Evolutionary conservation across 2,888 invertebrate species (phyloP), one percentile per base, ranked within the genome.

Genomic region (Calephelis perditalis): DNA sequence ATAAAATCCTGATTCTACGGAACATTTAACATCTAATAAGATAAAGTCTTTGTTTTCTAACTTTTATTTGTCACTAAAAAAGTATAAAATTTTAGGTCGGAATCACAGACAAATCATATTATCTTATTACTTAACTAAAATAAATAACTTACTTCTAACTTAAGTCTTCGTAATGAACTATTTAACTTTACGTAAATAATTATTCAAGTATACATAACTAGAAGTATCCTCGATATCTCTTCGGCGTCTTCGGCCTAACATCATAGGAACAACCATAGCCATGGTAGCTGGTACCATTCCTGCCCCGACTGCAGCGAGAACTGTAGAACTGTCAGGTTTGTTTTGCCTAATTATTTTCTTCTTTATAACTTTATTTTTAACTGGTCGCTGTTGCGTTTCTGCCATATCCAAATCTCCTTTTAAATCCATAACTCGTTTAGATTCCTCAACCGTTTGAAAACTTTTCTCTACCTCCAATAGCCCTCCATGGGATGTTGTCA

Each of bases 261-360:
- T 94, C 92, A 95, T 93, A 0, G 96, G 96, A 46, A 95, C 93
- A 68, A 96, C 91, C 94, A 95, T 94, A 0, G 95, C 95, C 93
- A 95, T 94, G 0, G 95, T 95, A 0, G 95, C 95, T 7, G 95
- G 95, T 26, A 96, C 91, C 93, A 96, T 94, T 0, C 95, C 95
- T 12, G 95, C 95, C 0, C 95, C 94, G 0, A 95, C 94, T 0
- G 95, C 95, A 7, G 95, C 94, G 65, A 95, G 75, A 45, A 95
- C 91, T 0, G 94, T 93, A 0, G 94, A 91, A 68, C 92, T 92
- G 71, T 94, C 93, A 5, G 87, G 88, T 58, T 76, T 72, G 3
- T 77, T 74, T 62, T 81, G 84, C 1, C 82, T 75, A 12, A 87
- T 71, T 37, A 90, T 65, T 65, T 78, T 86, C 59, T 78, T 83